Evolutionary conservation across 2,888 invertebrate species (phyloP), one percentile per base, ranked within the genome.

Genomic region (Diploptera punctata): DNA sequence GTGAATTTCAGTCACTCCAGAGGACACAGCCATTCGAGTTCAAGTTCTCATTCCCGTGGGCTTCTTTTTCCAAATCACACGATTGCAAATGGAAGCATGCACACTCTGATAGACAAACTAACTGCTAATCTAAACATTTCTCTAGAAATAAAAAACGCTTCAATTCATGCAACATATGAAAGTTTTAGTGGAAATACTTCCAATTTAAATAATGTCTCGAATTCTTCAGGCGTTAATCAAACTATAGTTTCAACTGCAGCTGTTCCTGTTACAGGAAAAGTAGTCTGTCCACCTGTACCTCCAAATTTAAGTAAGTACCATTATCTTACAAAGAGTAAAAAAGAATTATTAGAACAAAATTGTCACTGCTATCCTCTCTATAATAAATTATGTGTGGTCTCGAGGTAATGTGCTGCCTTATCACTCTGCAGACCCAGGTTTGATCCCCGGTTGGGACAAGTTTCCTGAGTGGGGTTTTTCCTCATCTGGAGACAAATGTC

Each of bases 271-370:
- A 49, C 54, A 9, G 71, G 74, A n/a, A 75, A 75, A 67, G 82
- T 86, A 81, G 75, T 81, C 26, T 92, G 91, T 81, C 89, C 90
- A 18, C 84, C 84, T 73, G 84, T 87, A 62, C 90, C 90, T 33
- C 87, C 89, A 43, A 88, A 68, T 61, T 47, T 70, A 13, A 33
- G 70, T 70, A 33, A 70, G 70, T 70, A 24, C 16, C 26, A 3
- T 54, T 19, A 19, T 52, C 21, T 9, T 52, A 52, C n/a, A 19
- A 5, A 26, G 61, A 19, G 21, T 60, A 60, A 4, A 7, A 4
- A 60, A n/a, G 38, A 62, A 38, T 44, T 68, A 70, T 49, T 33
- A 31, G 44, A 49, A 29, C n/a, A n/a, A n/a, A n/a, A n/a, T n/a
- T n/a, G n/a, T n/a, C n/a, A n/a, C n/a, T n/a, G n/a, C n/a, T n/a